Percentiles rank a stretch among this genome's conserved stretches.
phyloP scores from a whole-genome alignment of 2,888 invertebrate species.

The Eupithecia subumbrata region DNA sequence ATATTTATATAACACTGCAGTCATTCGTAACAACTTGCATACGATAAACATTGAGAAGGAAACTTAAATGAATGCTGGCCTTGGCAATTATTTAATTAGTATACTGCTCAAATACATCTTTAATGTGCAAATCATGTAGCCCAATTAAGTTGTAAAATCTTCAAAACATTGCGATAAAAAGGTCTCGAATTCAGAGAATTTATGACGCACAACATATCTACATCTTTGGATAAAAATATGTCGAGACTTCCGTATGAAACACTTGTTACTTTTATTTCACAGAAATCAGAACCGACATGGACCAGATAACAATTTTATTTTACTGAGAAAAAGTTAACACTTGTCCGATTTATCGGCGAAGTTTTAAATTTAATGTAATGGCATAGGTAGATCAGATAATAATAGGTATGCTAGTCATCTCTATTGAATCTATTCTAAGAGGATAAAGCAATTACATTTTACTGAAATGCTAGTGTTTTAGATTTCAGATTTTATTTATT shows the following conservation, averaged over 20 bases:
- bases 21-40: slow-evolving; percentile 54
- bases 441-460: neutral
- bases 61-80: slow-evolving; percentile 20
- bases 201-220: slow-evolving; percentile 30
- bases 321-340: neutral
- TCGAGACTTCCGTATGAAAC: slow-evolving; percentile 33
- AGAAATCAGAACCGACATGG: slow-evolving; percentile 5
- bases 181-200: neutral
- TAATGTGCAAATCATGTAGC: slow-evolving; percentile 8
- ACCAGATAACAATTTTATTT: neutral
- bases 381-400: too few relatives aligned
- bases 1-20: slow-evolving; percentile 48
- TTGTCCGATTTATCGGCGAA: neutral
- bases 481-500: too few relatives aligned
- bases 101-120: slow-evolving; percentile 7
- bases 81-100: slow-evolving; percentile 21
- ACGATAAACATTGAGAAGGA: slow-evolving; percentile 10
- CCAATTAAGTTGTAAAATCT: slow-evolving; percentile 8
- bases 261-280: slow-evolving; percentile 19
- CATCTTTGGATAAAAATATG: slow-evolving; percentile 5
- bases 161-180: slow-evolving; percentile 11
- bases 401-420: neutral
- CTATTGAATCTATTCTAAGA: neutral
- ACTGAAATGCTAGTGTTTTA: neutral
- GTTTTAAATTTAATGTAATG: too few relatives aligned